Evolutionary conservation across 1,140 invertebrate species (phyloP), one percentile per base, ranked within the genome.

Genomic region (Chironomus striatipennis): DNA sequence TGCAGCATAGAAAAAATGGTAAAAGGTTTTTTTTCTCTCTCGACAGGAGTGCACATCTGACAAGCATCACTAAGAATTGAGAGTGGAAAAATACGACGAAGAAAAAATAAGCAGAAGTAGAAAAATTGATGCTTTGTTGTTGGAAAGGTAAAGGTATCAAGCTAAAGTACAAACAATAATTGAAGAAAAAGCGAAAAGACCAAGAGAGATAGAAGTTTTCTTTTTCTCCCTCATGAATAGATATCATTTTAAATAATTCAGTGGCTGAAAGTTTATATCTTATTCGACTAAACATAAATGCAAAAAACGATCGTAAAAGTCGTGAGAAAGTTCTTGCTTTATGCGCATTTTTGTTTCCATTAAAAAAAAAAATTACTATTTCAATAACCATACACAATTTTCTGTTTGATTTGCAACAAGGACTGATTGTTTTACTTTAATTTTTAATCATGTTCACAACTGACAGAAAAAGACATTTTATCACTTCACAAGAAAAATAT

Each of bases 221-320:
- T 57, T 57, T 70, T 70, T 70, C 8, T 73, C 73, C 73, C 42
- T 42, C 73, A 73, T 43, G 42, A 73, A 42, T 73, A 73, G 34
- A 43, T 43, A 42, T 73, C 42, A 73, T 42, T 73, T 42, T 42
- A 73, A 73, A 42, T 73, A 42, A 73, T 43, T 43, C 73, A 73
- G 42, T 73, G 73, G n/a, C 73, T 73, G 42, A 18, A 43, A 43
- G 3, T 73, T 73, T 42, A 1, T 15, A 12, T 42, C 7, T 17
- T 17, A n/a, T 24, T 72, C 70, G 34, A 10, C 18, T 12, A 8
- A 70, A 9, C n/a, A 18, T 20, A 9, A 70, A 70, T 12, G 8
- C 1, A 20, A 73, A 18, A 34, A 5, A 34, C 5, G 24, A 2
- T 1, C 24, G 5, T n/a, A 34, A 34, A 34, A 34, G 24, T 34